A percentile compares a stretch with the other conserved stretches of the same genome.
These are phyloP conservation scores for Papilio dardanus DNA, from an alignment of 1,140 invertebrate genomes.

Conservation along the genomic window DNA sequence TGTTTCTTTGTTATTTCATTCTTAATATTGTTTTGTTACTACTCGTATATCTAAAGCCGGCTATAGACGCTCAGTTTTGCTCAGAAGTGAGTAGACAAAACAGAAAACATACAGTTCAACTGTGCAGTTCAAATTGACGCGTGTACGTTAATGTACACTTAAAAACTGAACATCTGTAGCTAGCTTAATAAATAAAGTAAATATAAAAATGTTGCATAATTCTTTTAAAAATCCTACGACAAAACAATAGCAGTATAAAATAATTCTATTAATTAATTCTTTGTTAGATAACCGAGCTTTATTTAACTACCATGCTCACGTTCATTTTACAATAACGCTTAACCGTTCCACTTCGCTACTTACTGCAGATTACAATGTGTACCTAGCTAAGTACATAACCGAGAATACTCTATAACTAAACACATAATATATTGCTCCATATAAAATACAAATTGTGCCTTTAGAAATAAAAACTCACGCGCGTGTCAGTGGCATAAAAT, in stretches of 20 bases:
- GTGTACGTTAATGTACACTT: no score
- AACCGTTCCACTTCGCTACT: constrained; percentile 1
- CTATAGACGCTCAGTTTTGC: no score
- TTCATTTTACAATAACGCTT: constrained; percentile 24
- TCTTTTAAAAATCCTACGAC: neutral
- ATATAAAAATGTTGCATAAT: no score
- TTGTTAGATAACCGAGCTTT: neutral
- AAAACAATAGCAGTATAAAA: neutral
- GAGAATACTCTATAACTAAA: neutral
- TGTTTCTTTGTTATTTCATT: neutral
- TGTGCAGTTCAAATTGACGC: no score
- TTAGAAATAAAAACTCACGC: neutral
- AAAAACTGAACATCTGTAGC: no score
- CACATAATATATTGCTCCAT: neutral
- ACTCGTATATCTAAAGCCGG: no score
- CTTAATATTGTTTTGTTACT: neutral
- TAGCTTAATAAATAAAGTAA: no score
- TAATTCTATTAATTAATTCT: neutral
- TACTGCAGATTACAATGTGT: constrained; percentile 13
- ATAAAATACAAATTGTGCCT: neutral
- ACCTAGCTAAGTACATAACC: neutral
- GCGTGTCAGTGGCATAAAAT: neutral
- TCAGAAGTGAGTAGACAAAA: no score
- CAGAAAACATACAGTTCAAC: no score
- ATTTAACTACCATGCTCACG: neutral